Base-by-base conservation (phyloP, 2,113 vertebrate genomes). In the Alectura lathami region DNA sequence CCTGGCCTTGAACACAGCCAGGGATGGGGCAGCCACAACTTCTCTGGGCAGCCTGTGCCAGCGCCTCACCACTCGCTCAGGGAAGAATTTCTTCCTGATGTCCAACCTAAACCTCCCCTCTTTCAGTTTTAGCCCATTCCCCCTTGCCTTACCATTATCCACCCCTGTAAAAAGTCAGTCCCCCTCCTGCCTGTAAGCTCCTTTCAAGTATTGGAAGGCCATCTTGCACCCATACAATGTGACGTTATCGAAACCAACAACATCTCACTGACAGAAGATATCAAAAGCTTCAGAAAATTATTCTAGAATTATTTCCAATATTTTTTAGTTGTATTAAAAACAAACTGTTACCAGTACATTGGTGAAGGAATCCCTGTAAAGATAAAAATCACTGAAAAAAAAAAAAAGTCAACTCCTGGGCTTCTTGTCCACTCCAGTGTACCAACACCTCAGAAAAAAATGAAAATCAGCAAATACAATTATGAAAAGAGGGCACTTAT, bases 291-390 rank as follows among this genome's bases (percentile, higher is more conserved):
- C 72, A 66, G 50, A 84, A 89, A 88, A 64, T 66, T 60, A 45
- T 91, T 91, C 85, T 60, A 63, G 47, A 82, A 53, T 76, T 82
- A 51, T 73, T 93, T 93, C 48, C 95, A 76, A 73, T 81, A 92
- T 80, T 94, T 64, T 63, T 89, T 76, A 88, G 60, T 64, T 60
- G 64, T 9, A 79, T 5, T 22, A 78, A 93, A 88, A 67, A 50
- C n/a, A 96, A 76, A 82, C 42, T 78, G 26, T 75, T 89, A 79
- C 22, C 59, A 72, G 20, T 79, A 48, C 16, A 51, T 29, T n/a
- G 38, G 53, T 60, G 70, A 91, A 86, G 11, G 26, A n/a, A 81
- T 6, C 9, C 29, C 45, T 5, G 2, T n/a, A 78, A 70, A 83
- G 38, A 36, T 32, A 2, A 17, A 89, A 75, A 42, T 84, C 73